These are phyloP conservation scores for Yponomeuta plumbellus DNA, from an alignment of 2,888 invertebrate genomes.

Conservation along the genomic window DNA sequence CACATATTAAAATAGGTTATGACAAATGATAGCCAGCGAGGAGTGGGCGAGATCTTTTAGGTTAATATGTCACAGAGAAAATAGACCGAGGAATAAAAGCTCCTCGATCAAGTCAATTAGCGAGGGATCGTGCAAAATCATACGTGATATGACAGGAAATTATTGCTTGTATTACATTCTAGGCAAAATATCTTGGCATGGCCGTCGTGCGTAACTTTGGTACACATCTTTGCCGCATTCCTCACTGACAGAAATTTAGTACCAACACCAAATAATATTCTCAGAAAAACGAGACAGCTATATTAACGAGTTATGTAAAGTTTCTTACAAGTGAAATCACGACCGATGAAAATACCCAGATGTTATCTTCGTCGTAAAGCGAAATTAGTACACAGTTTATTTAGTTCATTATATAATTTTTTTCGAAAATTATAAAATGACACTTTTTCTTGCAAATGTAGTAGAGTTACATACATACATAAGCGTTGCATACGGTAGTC, in stretches of 20 bases:
- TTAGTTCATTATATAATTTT: neutral
- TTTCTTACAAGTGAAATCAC: neutral
- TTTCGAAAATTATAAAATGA: neutral
- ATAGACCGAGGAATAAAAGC: neutral
- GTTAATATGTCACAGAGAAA: neutral
- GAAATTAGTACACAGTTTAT: neutral
- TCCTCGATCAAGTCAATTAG: neutral
- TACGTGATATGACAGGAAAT: neutral
- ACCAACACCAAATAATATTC: neutral
- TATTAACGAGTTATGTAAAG: neutral
- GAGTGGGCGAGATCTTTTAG: neutral
- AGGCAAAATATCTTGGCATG: neutral
- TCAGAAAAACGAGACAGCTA: neutral
- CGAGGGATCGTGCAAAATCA: neutral
- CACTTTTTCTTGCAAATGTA: neutral
- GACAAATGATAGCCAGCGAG: neutral
- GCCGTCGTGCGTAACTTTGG: neutral
- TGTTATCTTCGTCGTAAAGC: neutral
- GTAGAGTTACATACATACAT: neutral
- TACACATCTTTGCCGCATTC: slow-evolving; percentile 8
- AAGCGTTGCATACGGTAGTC: too few species aligned
- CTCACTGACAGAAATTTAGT: slow-evolving; percentile 9
- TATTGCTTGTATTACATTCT: neutral
- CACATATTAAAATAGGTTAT: neutral
- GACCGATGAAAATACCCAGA: neutral